Evolutionary conservation across 2,113 vertebrate genomes (phyloP).

Genomic region (Falco punctatus): DNA sequence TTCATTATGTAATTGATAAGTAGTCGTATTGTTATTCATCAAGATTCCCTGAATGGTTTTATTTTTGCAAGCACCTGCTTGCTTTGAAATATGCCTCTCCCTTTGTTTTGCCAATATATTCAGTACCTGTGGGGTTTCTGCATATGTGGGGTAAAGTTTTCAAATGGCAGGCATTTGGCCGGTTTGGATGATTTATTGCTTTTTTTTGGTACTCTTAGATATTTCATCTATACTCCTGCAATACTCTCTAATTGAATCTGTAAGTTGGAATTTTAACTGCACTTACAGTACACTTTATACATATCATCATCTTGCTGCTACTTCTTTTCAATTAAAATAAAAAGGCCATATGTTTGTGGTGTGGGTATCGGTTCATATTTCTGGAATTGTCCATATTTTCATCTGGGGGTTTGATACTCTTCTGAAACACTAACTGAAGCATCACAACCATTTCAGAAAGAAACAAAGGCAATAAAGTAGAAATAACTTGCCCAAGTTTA

Average conservation of each 20-base stretch:
- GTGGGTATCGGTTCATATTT: not conserved
- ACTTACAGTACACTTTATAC: not conserved
- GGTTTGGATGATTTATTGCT: conserved; percentile 19
- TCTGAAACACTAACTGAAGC: not conserved
- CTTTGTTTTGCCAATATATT: conserved; percentile 55
- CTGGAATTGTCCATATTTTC: not conserved
- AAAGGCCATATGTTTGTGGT: not conserved
- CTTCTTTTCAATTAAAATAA: conserved; percentile 24
- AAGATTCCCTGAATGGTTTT: conserved; percentile 30
- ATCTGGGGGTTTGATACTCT: not conserved
- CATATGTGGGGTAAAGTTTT: not conserved
- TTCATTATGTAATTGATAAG: conserved; percentile 51
- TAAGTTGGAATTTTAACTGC: not conserved
- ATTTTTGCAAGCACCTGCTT: conserved; percentile 17
- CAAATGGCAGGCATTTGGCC: not conserved
- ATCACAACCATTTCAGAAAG: not conserved
- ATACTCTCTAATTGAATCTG: not conserved
- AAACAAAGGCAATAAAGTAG: not conserved
- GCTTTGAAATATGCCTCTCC: conserved; percentile 5
- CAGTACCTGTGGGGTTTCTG: conserved; percentile 26
- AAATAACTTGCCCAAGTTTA: not conserved
- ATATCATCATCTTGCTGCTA: not conserved
- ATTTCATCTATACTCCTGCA: conserved; percentile 24
- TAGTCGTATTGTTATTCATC: conserved; percentile 22
- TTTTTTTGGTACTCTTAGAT: not conserved